Conservation (phyloP, 2,888 invertebrate species). For the Cerastoderma edule region DNA sequence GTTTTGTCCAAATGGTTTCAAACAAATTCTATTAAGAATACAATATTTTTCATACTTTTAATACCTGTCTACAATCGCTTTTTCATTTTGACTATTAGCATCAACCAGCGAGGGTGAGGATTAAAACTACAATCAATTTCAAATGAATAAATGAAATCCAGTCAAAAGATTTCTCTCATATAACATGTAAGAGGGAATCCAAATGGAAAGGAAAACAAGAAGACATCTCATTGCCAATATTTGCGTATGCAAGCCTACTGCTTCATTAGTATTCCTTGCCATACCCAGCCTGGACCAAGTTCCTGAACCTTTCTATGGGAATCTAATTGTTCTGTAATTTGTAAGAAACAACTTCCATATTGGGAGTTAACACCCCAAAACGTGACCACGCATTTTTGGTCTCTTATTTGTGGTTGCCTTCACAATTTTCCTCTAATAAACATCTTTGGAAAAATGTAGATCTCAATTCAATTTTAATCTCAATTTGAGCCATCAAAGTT, state of each 20-base stretch:
- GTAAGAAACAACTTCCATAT: slow-evolving; percentile 34
- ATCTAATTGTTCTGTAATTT: slow-evolving; percentile 43
- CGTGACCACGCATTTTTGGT: slow-evolving; percentile 30
- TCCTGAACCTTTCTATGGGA: slow-evolving; percentile 2
- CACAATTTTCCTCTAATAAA: not conserved
- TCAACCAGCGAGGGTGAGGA: not conserved
- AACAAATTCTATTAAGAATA: too few relatives aligned
- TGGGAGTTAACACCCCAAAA: slow-evolving; percentile 32
- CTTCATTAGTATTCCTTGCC: slow-evolving; percentile 21
- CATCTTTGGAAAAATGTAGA: too few relatives aligned
- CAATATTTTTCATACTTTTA: too few relatives aligned
- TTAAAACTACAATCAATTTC: not conserved
- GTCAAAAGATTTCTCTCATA: too few relatives aligned
- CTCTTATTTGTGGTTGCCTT: not conserved
- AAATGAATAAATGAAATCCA: too few relatives aligned
- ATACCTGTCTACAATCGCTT: too few relatives aligned
- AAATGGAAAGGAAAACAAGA: not conserved
- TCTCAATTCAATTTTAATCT: too few relatives aligned
- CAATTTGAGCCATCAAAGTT: too few relatives aligned
- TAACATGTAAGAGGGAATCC: too few relatives aligned
- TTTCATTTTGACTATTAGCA: too few relatives aligned
- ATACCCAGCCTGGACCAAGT: slow-evolving; percentile 1
- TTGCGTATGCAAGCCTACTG: slow-evolving; percentile 1
- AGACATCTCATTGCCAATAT: slow-evolving; percentile 2
- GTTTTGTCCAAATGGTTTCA: too few relatives aligned